Conservation (phyloP, 2,888 invertebrate genomes). For the Catocala sponsa region DNA sequence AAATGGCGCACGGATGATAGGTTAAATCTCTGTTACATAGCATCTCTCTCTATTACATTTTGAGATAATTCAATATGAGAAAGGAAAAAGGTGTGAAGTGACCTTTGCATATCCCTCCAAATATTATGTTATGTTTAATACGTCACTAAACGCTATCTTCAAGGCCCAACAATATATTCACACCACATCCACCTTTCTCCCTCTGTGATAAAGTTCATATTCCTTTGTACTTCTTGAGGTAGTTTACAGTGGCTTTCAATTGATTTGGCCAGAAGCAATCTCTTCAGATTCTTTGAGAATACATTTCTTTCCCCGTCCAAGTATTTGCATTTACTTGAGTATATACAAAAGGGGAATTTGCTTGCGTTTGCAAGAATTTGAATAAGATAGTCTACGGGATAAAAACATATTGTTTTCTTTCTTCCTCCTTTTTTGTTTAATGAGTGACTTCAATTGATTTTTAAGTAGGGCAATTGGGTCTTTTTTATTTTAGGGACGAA, state of each 20-base stretch:
- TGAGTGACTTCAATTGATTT: slow-evolving; percentile 34
- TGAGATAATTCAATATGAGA: too few species aligned
- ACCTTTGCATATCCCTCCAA: too few species aligned
- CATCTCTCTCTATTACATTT: too few species aligned
- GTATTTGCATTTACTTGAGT: slow-evolving; percentile 76
- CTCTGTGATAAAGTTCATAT: slow-evolving; percentile 32
- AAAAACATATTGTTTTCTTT: slow-evolving; percentile 57
- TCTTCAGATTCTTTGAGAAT: slow-evolving; percentile 71
- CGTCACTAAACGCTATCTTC: slow-evolving; percentile 20
- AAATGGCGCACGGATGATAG: too few species aligned
- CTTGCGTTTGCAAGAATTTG: slow-evolving; percentile 68
- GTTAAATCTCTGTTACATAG: too few species aligned
- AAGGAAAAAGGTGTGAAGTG: too few species aligned
- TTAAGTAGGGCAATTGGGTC: background rate
- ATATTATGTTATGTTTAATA: background rate
- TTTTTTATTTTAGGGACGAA: background rate
- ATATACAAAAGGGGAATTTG: slow-evolving; percentile 74
- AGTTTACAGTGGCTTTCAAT: slow-evolving; percentile 62
- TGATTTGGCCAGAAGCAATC: slow-evolving; percentile 74
- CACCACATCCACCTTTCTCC: slow-evolving; percentile 14
- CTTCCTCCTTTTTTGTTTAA: slow-evolving; percentile 34
- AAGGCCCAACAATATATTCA: slow-evolving; percentile 12
- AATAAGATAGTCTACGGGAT: slow-evolving; percentile 56
- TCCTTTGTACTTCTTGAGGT: slow-evolving; percentile 23
- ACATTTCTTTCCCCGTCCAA: slow-evolving; percentile 68